A percentile compares a stretch with the other conserved stretches of the same genome.
phyloP scores from a whole-genome alignment of 2,888 invertebrate species.

The Panopea generosa region DNA sequence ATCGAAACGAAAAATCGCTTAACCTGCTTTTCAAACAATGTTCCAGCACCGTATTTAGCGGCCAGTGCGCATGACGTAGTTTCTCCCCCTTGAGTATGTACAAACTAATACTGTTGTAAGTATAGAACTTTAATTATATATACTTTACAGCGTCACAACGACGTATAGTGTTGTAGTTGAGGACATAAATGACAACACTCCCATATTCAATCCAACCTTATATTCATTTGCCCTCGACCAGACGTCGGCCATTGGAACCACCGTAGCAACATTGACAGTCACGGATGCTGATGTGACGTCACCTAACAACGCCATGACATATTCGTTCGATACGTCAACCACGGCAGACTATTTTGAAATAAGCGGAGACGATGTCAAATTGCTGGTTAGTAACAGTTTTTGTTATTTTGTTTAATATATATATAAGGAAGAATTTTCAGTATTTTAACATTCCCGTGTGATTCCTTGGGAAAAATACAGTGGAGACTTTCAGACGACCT shows the following conservation, averaged over 20 bases:
- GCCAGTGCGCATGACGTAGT: too few relatives aligned
- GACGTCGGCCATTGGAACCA: conserved; percentile 13
- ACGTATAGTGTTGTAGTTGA: conserved; percentile 42
- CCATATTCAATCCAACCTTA: conserved; percentile 15
- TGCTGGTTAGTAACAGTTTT: conserved; percentile 24
- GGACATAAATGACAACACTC: conserved; percentile 52
- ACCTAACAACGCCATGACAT: conserved; percentile 46
- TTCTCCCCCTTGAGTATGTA: too few relatives aligned
- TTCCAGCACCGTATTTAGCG: too few relatives aligned
- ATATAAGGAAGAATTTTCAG: too few relatives aligned
- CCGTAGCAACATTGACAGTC: conserved; percentile 26
- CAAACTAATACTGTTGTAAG: too few relatives aligned
- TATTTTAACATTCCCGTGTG: too few relatives aligned
- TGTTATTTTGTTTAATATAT: too few relatives aligned
- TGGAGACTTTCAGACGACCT: too few relatives aligned
- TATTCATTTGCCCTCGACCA: conserved; percentile 15
- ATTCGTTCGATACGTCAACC: conserved; percentile 7
- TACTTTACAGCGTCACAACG: conserved; percentile 35
- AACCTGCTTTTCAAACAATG: too few relatives aligned
- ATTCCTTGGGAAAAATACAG: too few relatives aligned
- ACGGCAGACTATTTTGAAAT: conserved; percentile 35
- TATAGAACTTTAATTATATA: too few relatives aligned
- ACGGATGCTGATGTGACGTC: conserved; percentile 39
- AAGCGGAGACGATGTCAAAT: conserved; percentile 13
- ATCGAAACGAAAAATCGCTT: too few relatives aligned